phyloP scores from a whole-genome alignment of 2,113 vertebrate genomes.

The Bagarius yarrelli region DNA sequence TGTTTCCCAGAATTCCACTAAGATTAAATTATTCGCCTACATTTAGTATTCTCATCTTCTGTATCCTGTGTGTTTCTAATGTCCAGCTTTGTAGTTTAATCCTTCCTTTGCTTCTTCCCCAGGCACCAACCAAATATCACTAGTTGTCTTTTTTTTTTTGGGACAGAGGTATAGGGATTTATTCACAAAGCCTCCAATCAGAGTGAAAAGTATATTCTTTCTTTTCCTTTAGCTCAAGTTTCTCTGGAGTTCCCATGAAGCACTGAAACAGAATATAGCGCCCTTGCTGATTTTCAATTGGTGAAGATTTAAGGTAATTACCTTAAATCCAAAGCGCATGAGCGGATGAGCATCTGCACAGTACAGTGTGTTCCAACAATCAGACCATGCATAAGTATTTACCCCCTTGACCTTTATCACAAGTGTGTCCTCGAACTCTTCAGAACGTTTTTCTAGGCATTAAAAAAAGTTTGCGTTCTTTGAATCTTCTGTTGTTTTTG shows the following conservation, averaged over 20 bases:
- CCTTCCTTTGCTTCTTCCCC: slow-evolving; percentile 24
- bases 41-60: slow-evolving; percentile 18
- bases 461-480: not conserved
- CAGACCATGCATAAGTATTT: not conserved
- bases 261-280: slow-evolving; percentile 17
- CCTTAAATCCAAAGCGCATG: not conserved
- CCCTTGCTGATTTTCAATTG: not conserved
- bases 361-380: not conserved
- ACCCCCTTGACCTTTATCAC: not conserved
- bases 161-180: slow-evolving; percentile 29
- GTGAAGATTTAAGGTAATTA: slow-evolving; percentile 12
- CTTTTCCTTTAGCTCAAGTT: not conserved
- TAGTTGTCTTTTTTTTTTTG: not conserved
- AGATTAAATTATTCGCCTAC: not conserved
- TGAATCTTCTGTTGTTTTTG: slow-evolving; percentile 16
- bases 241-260: slow-evolving; percentile 20
- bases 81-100: slow-evolving; percentile 32
- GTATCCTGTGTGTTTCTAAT: not conserved
- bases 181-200: slow-evolving; percentile 52
- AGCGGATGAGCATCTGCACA: not conserved
- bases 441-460: not conserved
- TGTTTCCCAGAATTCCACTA: not conserved
- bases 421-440: not conserved
- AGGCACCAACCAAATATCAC: slow-evolving; percentile 10
- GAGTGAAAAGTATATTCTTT: slow-evolving; percentile 33